phyloP scores from a whole-genome alignment of 2,888 invertebrate genomes.

The Eilema griseolum region DNA sequence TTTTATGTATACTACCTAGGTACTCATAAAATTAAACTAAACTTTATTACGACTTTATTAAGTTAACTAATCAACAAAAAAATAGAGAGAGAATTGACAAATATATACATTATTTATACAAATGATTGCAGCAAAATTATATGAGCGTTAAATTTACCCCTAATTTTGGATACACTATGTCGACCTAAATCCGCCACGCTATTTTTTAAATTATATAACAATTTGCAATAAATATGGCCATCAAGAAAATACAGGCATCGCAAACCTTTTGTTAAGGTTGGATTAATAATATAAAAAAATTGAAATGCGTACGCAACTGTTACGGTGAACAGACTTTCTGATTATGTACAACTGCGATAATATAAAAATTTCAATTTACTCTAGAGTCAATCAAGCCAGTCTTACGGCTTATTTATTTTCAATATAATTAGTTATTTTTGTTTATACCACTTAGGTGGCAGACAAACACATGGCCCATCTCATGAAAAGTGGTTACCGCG shows the following conservation, averaged over 20 bases:
- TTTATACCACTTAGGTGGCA: too few relatives aligned
- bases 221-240: conserved; percentile 36
- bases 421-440: neutral
- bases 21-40: too few relatives aligned
- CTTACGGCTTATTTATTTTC: neutral
- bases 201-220: conserved; percentile 61
- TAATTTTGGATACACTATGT: conserved; percentile 35
- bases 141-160: conserved; percentile 34
- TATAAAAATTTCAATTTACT: neutral
- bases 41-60: too few relatives aligned
- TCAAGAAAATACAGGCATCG: conserved; percentile 48
- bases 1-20: too few relatives aligned
- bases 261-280: conserved; percentile 47
- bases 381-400: neutral
- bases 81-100: too few relatives aligned
- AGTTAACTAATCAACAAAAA: too few relatives aligned
- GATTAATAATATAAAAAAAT: neutral
- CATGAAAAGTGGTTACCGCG: too few relatives aligned
- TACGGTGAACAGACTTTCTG: neutral
- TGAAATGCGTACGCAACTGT: neutral
- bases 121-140: conserved; percentile 25
- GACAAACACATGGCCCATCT: too few relatives aligned
- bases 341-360: neutral
- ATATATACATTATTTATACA: neutral
- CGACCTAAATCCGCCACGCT: conserved; percentile 64